Evolutionary conservation across 2,797 vertebrate genomes (phyloP).

Genomic region (Catharus ustulatus): DNA sequence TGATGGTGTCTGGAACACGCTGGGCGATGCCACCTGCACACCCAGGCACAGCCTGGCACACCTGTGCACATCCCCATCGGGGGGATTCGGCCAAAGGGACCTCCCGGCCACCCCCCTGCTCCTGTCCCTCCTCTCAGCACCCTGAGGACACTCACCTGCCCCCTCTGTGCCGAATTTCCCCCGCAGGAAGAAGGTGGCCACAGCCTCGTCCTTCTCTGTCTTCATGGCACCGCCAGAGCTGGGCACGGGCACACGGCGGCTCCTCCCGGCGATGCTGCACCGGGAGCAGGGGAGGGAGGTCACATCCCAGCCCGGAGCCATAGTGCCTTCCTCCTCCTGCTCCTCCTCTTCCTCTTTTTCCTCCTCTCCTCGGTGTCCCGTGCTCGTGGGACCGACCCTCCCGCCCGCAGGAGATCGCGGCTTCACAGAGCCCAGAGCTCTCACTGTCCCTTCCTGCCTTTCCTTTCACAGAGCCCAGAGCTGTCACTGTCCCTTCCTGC

Average conservation of each 20-base stretch:
- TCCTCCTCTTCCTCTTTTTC: not conserved
- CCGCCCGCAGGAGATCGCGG: fast-evolving
- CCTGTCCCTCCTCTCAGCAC: not conserved
- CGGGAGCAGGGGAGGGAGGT: not conserved
- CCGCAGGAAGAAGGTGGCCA: constrained; percentile 34
- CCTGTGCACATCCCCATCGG: fast-evolving
- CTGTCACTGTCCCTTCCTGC: not conserved
- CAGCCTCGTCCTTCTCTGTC: constrained; percentile 25
- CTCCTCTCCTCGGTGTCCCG: not conserved
- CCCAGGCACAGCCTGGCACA: not conserved
- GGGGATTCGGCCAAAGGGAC: not conserved
- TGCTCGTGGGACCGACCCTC: fast-evolving
- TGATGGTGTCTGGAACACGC: fast-evolving
- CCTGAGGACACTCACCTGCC: not conserved
- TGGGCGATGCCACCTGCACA: not conserved
- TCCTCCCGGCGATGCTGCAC: not conserved
- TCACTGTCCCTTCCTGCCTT: not conserved
- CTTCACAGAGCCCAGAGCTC: not conserved
- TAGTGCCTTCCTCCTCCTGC: not conserved
- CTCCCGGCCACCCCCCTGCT: not conserved
- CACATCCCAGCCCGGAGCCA: fast-evolving
- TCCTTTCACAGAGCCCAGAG: not conserved
- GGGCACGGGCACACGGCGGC: not conserved
- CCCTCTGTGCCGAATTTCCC: constrained; percentile 23
- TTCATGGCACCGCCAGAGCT: constrained; percentile 14